These are phyloP conservation scores for Macrotis lagotis DNA, from an alignment of 2,113 vertebrate genomes.

Conservation along the genomic window DNA sequence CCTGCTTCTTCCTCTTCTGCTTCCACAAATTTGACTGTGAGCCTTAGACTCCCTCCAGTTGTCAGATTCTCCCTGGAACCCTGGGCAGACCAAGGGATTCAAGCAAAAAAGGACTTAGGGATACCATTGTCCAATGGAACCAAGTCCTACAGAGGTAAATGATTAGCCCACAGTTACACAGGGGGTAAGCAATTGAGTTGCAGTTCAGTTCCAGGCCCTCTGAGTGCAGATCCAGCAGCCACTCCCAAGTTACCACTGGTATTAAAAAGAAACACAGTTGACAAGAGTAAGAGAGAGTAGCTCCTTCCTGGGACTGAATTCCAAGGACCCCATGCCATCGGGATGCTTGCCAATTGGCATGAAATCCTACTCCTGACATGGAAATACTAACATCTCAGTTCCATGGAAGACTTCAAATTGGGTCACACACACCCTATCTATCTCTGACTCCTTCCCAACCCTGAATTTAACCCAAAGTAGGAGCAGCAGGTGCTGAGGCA, in stretches of 20 bases:
- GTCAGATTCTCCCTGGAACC: not conserved
- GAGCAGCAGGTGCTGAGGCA: not conserved
- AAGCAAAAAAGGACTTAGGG: not conserved
- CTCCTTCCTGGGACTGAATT: not conserved
- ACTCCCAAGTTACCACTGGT: not conserved
- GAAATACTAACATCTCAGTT: slow-evolving; percentile 28
- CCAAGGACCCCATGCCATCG: not conserved
- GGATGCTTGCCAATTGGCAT: not conserved
- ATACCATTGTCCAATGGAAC: not conserved
- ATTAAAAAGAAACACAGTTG: not conserved
- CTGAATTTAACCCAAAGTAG: slow-evolving; percentile 47
- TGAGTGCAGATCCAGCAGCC: not conserved
- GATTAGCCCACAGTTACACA: not conserved
- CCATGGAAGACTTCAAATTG: not conserved
- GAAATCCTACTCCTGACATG: not conserved
- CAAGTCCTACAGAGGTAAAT: not conserved
- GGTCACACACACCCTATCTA: not conserved
- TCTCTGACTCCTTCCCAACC: slow-evolving; percentile 3
- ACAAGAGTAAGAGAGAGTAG: not conserved
- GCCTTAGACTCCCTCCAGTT: not conserved
- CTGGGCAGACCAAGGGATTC: not conserved
- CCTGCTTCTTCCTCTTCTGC: slow-evolving; percentile 1
- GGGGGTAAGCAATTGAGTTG: not conserved
- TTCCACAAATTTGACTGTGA: slow-evolving; percentile 33
- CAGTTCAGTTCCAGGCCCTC: not conserved